Conservation (phyloP, 2,797 vertebrate species). For the Mus spretus region DNA sequence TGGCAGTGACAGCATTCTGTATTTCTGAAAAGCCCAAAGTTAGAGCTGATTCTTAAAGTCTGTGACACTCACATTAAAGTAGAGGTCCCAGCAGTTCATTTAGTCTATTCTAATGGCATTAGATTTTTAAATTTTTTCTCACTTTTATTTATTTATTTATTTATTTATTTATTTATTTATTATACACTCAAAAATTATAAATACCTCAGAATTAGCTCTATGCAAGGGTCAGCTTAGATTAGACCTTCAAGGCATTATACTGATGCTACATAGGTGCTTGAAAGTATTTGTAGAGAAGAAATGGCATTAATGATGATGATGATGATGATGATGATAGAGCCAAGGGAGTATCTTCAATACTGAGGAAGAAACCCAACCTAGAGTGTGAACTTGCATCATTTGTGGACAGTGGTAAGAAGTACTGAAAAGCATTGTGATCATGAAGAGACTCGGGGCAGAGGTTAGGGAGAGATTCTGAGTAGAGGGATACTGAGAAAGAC, state of each 20-base stretch:
- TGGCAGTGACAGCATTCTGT: not conserved
- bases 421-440: not conserved
- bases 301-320: not conserved
- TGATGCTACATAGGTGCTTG: not conserved
- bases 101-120: not conserved
- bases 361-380: not conserved
- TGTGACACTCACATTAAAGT: not conserved
- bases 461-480: not conserved
- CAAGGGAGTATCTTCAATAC: not conserved
- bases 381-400: not conserved
- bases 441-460: not conserved
- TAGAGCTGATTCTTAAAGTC: not conserved
- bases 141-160: too few species aligned
- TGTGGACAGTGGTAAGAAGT: not conserved
- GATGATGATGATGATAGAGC: not conserved
- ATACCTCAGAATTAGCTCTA: not conserved
- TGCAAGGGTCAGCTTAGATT: not conserved
- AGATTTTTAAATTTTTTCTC: not conserved
- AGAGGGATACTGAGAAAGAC: not conserved
- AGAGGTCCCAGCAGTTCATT: not conserved
- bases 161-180: too few species aligned
- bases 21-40: not conserved
- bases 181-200: not conserved
- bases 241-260: not conserved
- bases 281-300: not conserved